These are phyloP conservation scores for Epinephelus cyanopodus DNA, from an alignment of 2,113 vertebrate genomes.

Conservation along the genomic window DNA sequence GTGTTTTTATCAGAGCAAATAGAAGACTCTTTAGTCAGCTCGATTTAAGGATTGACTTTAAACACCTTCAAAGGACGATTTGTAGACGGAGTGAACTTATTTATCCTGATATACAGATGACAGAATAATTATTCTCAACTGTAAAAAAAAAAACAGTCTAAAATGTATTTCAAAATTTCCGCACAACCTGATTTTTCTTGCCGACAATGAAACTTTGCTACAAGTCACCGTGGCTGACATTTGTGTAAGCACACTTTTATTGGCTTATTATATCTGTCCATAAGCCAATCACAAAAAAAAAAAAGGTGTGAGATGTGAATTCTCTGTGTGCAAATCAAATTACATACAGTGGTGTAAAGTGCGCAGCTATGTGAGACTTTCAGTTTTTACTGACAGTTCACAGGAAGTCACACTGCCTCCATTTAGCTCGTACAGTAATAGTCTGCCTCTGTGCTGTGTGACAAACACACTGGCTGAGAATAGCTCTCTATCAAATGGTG, in stretches of 20 bases:
- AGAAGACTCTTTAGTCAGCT: constrained; percentile 60
- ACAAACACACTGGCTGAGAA: constrained; percentile 54
- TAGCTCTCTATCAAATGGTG: constrained; percentile 33
- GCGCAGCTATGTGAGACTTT: constrained; percentile 11
- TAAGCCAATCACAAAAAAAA: constrained; percentile 34
- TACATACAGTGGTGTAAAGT: constrained; percentile 22
- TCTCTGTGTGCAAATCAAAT: constrained; percentile 58
- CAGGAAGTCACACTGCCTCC: constrained; percentile 31
- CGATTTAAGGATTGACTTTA: constrained; percentile 45
- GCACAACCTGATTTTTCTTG: not conserved
- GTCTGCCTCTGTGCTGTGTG: constrained; percentile 16
- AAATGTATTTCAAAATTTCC: not conserved
- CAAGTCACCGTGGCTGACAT: constrained; percentile 3
- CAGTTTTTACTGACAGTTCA: constrained; percentile 33
- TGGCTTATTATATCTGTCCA: constrained; percentile 41
- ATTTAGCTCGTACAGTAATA: not conserved
- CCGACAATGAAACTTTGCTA: constrained; percentile 18
- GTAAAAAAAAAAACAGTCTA: not conserved
- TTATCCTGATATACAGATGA: constrained; percentile 28
- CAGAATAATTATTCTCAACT: constrained; percentile 20
- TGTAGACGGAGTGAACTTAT: not conserved
- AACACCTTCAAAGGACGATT: constrained; percentile 18
- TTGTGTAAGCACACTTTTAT: constrained; percentile 25
- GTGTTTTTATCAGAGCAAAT: constrained; percentile 70
- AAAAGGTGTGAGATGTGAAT: constrained; percentile 12